These are phyloP conservation scores for Polietes domitor DNA, from an alignment of 2,888 invertebrate species.

Conservation along the genomic window DNA sequence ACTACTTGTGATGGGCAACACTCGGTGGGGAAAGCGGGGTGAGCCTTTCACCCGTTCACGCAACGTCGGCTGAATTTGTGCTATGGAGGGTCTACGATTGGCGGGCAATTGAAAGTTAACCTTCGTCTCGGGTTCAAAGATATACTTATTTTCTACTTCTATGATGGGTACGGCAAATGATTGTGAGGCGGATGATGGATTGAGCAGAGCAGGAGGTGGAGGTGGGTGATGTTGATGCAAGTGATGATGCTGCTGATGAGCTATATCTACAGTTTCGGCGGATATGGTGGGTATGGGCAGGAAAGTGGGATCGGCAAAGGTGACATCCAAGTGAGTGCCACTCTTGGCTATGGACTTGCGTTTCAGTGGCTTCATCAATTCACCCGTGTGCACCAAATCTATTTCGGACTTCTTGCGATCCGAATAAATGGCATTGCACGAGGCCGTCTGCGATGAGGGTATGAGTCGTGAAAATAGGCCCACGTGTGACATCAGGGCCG, in stretches of 20 bases:
- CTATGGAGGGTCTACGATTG: slow-evolving; percentile 80
- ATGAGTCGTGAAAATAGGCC: slow-evolving; percentile 87
- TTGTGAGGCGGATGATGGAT: slow-evolving; percentile 11
- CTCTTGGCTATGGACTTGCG: slow-evolving; percentile 83
- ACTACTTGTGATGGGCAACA: slow-evolving; percentile 86
- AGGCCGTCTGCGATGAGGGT: slow-evolving; percentile 85
- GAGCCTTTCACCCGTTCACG: slow-evolving; percentile 86
- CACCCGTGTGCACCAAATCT: slow-evolving; percentile 69
- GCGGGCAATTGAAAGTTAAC: slow-evolving; percentile 85
- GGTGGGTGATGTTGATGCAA: too few relatives aligned
- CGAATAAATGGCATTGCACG: slow-evolving; percentile 84
- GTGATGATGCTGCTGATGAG: background rate
- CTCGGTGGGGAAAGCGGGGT: slow-evolving; percentile 88
- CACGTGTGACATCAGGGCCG: slow-evolving; percentile 87
- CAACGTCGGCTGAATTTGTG: slow-evolving; percentile 77
- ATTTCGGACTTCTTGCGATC: slow-evolving; percentile 59
- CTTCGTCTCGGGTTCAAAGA: slow-evolving; percentile 83
- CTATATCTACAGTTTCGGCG: slow-evolving; percentile 70
- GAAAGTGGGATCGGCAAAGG: slow-evolving; percentile 77
- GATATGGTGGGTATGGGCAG: slow-evolving; percentile 76
- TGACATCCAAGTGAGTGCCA: slow-evolving; percentile 83
- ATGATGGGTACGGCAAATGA: slow-evolving; percentile 52
- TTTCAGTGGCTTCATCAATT: slow-evolving; percentile 75
- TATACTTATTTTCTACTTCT: slow-evolving; percentile 71
- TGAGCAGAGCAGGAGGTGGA: too few relatives aligned